Evolutionary conservation across 2,113 vertebrate species (phyloP), one percentile per base, ranked within the genome.

Genomic region (Ammodytes marinus): DNA sequence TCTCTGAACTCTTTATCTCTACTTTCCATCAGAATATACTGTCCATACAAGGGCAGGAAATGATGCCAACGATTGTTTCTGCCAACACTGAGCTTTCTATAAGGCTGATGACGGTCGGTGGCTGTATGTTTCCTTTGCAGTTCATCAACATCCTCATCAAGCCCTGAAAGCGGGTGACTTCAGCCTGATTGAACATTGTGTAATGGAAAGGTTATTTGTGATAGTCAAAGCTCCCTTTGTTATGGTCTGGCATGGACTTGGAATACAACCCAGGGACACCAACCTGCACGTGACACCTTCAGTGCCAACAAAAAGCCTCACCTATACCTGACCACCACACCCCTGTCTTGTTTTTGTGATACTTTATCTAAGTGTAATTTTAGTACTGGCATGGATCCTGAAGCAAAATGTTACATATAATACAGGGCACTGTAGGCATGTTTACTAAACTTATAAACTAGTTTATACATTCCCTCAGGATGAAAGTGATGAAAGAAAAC

Each of bases 171-270:
- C 19, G 3, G 71, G 67, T 75, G 79, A 77, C 72, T 84, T 82
- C 68, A 78, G 57, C 80, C 66, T 69, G 76, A 87, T 68, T 82
- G 70, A 80, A 74, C 60, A 64, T 83, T 81, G 80, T 60, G 64
- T 55, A 79, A 82, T 49, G 49, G 50, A 74, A 65, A 69, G 40
- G 60, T 58, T 53, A 80, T 64, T 75, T 7, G 19, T 68, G 40
- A 50, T 54, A 77, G n/a, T 82, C 69, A 90, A 82, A 77, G 84
- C 59, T 50, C 42, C 63, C 80, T 80, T 88, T 91, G 79, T 88
- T 83, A 57, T 9, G 9, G 53, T 54, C 58, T 76, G 74, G 19
- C 57, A 54, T n/a, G 15, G 71, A 47, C 64, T 59, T 74, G 74
- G 74, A 81, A 74, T 35, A 66, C 71, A 80, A 77, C 46, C 50